Percentiles rank a stretch among this genome's conserved stretches.
phyloP scores from a whole-genome alignment of 2,797 vertebrate genomes.

The Danio tinwini region DNA sequence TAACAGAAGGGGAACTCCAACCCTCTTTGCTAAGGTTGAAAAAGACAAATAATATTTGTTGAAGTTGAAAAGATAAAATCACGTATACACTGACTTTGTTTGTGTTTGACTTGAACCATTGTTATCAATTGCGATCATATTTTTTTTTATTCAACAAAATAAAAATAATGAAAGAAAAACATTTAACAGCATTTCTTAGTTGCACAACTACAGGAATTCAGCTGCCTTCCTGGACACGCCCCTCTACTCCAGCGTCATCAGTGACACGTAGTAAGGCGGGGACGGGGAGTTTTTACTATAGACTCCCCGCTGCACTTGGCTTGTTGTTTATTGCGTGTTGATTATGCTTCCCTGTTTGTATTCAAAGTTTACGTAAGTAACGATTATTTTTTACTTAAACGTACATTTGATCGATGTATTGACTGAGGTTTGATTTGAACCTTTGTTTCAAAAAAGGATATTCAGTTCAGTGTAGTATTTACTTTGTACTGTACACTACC shows the following conservation, averaged over 20 bases:
- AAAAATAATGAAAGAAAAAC: background rate
- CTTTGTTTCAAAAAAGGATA: background rate
- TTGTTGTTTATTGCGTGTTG: background rate
- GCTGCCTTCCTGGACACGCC: background rate
- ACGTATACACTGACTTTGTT: background rate
- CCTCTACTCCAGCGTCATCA: background rate
- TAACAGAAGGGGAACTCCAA: conserved; percentile 3
- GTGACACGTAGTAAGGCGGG: background rate
- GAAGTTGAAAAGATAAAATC: background rate
- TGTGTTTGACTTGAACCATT: background rate
- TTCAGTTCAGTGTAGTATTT: no score
- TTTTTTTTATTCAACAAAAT: no score
- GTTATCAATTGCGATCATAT: rapidly evolving
- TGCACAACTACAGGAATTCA: background rate
- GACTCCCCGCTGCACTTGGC: no score
- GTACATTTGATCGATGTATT: background rate
- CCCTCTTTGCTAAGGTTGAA: background rate
- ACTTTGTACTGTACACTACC: no score
- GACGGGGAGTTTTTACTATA: background rate
- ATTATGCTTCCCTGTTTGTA: background rate
- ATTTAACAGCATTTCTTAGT: no score
- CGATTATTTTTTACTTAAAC: background rate
- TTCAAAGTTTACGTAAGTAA: conserved; percentile 18
- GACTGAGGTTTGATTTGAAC: background rate
- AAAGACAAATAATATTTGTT: no score